phyloP scores from a whole-genome alignment of 2,797 vertebrate species.

The Enteromius fasciolatus region DNA sequence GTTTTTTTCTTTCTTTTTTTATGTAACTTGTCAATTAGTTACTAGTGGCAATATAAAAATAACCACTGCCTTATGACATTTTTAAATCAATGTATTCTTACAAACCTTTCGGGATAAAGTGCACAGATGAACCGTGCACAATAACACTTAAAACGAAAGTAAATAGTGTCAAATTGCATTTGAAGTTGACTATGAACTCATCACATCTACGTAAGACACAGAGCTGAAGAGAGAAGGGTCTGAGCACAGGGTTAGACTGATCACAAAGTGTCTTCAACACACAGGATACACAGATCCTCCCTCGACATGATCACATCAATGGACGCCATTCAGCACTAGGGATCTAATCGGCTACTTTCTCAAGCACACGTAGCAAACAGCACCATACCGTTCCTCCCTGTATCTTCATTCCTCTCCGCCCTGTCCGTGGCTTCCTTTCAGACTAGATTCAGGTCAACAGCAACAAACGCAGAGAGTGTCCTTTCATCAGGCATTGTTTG shows the following conservation, averaged over 20 bases:
- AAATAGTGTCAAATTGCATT: not conserved
- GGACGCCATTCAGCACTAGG: not conserved
- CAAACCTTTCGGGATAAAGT: not conserved
- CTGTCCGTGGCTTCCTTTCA: constrained; percentile 45
- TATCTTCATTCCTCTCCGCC: constrained; percentile 43
- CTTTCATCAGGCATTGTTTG: constrained; percentile 61
- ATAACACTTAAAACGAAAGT: not conserved
- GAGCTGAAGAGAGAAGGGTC: not conserved
- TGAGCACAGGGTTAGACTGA: not conserved
- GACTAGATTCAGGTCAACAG: constrained; percentile 55
- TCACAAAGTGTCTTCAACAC: not conserved
- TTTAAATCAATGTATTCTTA: not conserved
- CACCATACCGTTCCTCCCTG: not conserved
- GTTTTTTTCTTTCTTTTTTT: not conserved
- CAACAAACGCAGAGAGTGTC: constrained; percentile 53
- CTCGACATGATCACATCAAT: not conserved
- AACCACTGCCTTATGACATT: not conserved
- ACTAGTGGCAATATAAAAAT: not conserved
- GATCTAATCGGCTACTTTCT: constrained; percentile 31
- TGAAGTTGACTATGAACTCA: not conserved
- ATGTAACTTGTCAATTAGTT: not conserved
- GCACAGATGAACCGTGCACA: not conserved
- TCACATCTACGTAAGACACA: not conserved
- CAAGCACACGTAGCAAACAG: not conserved
- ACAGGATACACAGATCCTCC: not conserved